phyloP scores from a whole-genome alignment of 1,140 invertebrate species.

The Scaptodrosophila lebanonensis region DNA sequence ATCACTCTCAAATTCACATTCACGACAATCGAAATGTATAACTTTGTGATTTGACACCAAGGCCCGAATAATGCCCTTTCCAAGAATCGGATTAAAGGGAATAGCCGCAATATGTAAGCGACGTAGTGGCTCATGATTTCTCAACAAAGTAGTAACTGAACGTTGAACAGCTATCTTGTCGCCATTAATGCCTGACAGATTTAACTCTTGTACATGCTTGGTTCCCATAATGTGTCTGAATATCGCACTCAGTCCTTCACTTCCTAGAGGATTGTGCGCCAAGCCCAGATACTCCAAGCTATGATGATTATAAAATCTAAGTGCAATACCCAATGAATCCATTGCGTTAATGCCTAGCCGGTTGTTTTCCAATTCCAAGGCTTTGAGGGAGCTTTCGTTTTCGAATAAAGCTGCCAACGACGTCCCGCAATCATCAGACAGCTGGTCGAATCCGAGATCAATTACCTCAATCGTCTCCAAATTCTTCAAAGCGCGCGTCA shows the following conservation, averaged over 20 bases:
- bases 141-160: conserved; percentile 21
- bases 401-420: conserved; percentile 39
- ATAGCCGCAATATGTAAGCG: conserved; percentile 26
- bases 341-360: conserved; percentile 10
- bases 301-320: background rate
- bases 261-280: conserved; percentile 38
- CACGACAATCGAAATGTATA: conserved; percentile 25
- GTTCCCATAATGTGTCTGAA: conserved; percentile 26
- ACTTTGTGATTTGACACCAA: conserved; percentile 22
- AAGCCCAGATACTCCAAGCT: conserved; percentile 51
- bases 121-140: conserved; percentile 29
- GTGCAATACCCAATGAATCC: conserved; percentile 29
- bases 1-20: conserved; percentile 33
- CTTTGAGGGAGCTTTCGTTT: conserved; percentile 13
- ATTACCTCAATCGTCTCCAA: conserved; percentile 36
- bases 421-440: conserved; percentile 44
- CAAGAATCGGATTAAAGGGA: background rate
- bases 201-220: conserved; percentile 34
- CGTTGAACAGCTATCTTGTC: background rate
- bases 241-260: conserved; percentile 15
- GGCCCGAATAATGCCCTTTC: conserved; percentile 14
- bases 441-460: conserved; percentile 55
- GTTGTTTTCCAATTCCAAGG: conserved; percentile 55
- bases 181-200: conserved; percentile 26
- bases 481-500: conserved; percentile 22